Conservation (phyloP, 23 tunicate genomes). For the Botrylloides violaceus region DNA sequence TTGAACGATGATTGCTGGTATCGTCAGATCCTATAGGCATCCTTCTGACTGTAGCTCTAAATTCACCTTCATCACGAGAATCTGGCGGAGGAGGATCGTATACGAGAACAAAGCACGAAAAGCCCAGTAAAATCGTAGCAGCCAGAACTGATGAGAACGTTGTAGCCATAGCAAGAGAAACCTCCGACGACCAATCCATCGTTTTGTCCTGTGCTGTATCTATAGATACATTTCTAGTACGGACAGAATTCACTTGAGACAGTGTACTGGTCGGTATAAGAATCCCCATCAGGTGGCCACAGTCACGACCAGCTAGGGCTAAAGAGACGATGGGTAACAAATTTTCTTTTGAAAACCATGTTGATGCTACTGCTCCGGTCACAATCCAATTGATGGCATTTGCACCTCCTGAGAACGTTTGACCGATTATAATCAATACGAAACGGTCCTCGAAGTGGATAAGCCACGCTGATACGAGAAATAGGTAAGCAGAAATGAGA, state of each 20-base stretch:
- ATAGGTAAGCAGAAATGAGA: not conserved
- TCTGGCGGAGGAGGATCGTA: not conserved
- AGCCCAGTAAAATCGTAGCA: not conserved
- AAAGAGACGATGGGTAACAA: not conserved
- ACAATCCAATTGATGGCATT: slow-evolving; percentile 12
- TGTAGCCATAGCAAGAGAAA: not conserved
- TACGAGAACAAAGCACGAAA: not conserved
- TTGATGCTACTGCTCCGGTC: not conserved
- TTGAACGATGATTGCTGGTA: too few species aligned
- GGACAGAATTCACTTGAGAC: not conserved
- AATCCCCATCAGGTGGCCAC: slow-evolving; percentile 8
- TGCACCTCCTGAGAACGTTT: slow-evolving; percentile 5
- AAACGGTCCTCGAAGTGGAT: not conserved
- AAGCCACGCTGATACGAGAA: not conserved
- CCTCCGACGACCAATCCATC: not conserved
- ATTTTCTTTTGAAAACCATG: slow-evolving; percentile 16
- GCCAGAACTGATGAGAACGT: not conserved
- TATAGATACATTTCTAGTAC: not conserved
- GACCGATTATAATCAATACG: slow-evolving; percentile 8
- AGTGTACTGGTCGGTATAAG: slow-evolving; percentile 2
- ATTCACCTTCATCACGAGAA: not conserved
- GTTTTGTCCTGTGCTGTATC: not conserved
- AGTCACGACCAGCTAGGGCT: slow-evolving; percentile 1
- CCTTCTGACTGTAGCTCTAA: too few species aligned
- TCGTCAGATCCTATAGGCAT: too few species aligned